These are phyloP conservation scores for Drosophila kambysellisi DNA, from an alignment of 2,888 invertebrate species.

Conservation along the genomic window DNA sequence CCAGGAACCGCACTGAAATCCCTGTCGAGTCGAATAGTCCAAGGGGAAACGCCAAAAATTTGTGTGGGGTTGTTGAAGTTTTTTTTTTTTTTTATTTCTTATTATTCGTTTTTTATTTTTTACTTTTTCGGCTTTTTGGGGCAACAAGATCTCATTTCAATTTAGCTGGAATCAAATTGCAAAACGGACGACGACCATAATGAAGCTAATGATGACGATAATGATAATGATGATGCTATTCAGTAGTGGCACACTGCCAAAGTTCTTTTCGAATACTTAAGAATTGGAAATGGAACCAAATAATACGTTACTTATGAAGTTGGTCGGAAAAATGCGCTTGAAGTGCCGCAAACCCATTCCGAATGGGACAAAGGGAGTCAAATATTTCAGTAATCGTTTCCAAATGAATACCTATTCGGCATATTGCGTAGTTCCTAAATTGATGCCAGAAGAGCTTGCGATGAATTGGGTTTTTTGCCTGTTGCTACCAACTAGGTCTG, in stretches of 20 bases:
- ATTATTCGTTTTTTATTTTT: constrained; percentile 16
- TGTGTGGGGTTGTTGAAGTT: constrained; percentile 44
- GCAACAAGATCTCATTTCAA: constrained; percentile 71
- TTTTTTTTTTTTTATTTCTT: constrained; percentile 17
- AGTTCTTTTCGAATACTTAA: constrained; percentile 17
- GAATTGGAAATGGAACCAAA: constrained; percentile 12
- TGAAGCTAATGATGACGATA: constrained; percentile 36
- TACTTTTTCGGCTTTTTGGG: constrained; percentile 45
- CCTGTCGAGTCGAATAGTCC: constrained; percentile 32
- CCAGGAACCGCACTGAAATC: constrained; percentile 41
- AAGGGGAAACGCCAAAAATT: constrained; percentile 62
- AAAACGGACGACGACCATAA: constrained; percentile 51
- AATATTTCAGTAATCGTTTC: constrained; percentile 17
- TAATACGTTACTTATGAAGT: constrained; percentile 6
- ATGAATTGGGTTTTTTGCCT: constrained; percentile 7
- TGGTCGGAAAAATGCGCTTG: constrained; percentile 22
- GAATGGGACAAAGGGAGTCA: constrained; percentile 13
- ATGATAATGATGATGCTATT: constrained; percentile 13
- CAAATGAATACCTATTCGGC: constrained; percentile 29
- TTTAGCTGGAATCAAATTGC: constrained; percentile 80
- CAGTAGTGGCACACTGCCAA: constrained; percentile 33
- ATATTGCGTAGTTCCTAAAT: not conserved
- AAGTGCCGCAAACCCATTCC: constrained; percentile 10
- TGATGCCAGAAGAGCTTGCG: not conserved
- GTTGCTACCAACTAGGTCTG: constrained; percentile 7